phyloP scores from a whole-genome alignment of 1,140 invertebrate species.

The Carposina sasakii region DNA sequence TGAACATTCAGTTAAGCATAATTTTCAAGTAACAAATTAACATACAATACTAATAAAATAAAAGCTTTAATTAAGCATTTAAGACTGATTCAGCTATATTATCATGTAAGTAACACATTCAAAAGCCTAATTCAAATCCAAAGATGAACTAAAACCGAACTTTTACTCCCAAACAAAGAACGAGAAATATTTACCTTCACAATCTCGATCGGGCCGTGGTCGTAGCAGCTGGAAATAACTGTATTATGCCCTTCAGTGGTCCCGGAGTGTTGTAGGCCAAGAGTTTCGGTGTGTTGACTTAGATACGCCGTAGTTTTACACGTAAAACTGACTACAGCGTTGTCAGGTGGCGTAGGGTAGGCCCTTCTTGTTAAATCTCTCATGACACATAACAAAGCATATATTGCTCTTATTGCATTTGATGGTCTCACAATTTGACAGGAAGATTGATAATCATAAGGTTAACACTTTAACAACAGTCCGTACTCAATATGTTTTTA shows the following conservation, averaged over 20 bases:
- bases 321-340: too few species aligned
- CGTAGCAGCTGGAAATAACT: slow-evolving; percentile 61
- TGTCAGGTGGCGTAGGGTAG: slow-evolving; percentile 67
- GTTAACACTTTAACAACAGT: not conserved
- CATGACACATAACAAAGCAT: slow-evolving; percentile 69
- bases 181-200: slow-evolving; percentile 48
- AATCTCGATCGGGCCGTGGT: slow-evolving; percentile 10
- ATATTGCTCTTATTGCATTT: slow-evolving; percentile 49
- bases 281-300: slow-evolving; percentile 54
- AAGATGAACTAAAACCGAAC: not conserved
- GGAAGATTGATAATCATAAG: not conserved
- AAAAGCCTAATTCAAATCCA: too few species aligned
- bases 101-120: too few species aligned
- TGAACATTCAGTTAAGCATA: too few species aligned
- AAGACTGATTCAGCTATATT: too few species aligned
- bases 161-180: slow-evolving; percentile 5
- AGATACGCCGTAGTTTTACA: not conserved
- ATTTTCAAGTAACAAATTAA: too few species aligned
- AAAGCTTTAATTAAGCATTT: too few species aligned
- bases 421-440: slow-evolving; percentile 3
- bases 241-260: slow-evolving; percentile 66
- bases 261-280: slow-evolving; percentile 66
- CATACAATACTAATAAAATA: too few species aligned
- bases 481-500: not conserved
- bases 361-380: slow-evolving; percentile 62